phyloP scores from a whole-genome alignment of 1,140 invertebrate genomes.

The Spodoptera litura region DNA sequence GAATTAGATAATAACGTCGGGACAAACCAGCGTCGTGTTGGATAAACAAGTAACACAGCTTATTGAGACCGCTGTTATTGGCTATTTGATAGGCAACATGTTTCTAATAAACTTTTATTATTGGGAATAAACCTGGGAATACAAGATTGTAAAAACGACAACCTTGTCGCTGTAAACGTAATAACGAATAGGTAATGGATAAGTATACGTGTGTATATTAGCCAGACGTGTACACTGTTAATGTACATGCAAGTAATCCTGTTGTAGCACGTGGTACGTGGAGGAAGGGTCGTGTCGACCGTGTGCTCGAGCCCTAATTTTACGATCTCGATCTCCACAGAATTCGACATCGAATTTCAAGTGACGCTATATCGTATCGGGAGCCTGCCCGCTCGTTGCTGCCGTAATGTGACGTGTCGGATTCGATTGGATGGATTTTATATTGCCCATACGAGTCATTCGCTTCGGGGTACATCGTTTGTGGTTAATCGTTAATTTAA shows the following conservation, averaged over 20 bases:
- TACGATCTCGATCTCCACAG: conserved; percentile 76
- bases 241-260: neutral
- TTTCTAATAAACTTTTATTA: conserved; percentile 74
- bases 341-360: conserved; percentile 81
- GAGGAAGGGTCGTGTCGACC: conserved; percentile 49
- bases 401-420: conserved; percentile 79
- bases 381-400: conserved; percentile 60
- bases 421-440: conserved; percentile 82
- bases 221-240: too few species aligned
- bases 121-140: conserved; percentile 49
- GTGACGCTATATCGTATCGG: conserved; percentile 71
- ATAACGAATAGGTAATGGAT: neutral
- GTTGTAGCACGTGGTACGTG: conserved; percentile 13
- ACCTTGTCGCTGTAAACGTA: neutral
- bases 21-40: conserved; percentile 50
- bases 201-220: too few species aligned
- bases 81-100: conserved; percentile 70
- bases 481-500: conserved; percentile 73
- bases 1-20: conserved; percentile 59
- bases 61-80: conserved; percentile 65
- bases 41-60: conserved; percentile 58
- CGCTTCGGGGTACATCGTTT: conserved; percentile 64
- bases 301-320: conserved; percentile 75
- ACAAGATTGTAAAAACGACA: too few species aligned
- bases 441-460: conserved; percentile 68